Percentiles rank a stretch among this genome's conserved stretches.
Conservation (phyloP, 1,140 invertebrate species). For the Ptiloglossa arizonensis region DNA sequence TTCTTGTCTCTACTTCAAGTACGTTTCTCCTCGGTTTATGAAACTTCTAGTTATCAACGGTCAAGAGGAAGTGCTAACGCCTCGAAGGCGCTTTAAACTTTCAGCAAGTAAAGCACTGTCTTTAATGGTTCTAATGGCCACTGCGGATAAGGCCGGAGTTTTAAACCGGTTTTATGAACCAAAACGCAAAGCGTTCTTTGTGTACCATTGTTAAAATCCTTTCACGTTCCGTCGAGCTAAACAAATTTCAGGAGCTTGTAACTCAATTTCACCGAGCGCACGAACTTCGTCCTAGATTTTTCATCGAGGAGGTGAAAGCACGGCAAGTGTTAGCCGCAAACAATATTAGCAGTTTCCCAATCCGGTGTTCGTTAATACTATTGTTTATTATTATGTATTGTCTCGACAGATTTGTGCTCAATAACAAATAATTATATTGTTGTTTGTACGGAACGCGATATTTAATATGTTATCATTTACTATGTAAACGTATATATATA, state of each 20-base stretch:
- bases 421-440: no score
- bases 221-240: background rate
- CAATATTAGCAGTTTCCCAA: no score
- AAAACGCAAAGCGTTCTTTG: background rate
- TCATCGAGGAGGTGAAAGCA: no score
- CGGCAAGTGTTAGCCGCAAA: no score
- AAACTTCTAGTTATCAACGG: constrained; percentile 56
- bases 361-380: no score
- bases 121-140: constrained; percentile 43
- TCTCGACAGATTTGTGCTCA: no score
- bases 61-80: constrained; percentile 36
- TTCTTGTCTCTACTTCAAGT: constrained; percentile 27
- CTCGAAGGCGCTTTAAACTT: constrained; percentile 62
- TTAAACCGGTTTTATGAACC: constrained; percentile 11
- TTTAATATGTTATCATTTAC: no score
- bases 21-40: constrained; percentile 50
- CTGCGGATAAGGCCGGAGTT: constrained; percentile 4
- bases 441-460: no score
- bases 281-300: no score
- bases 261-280: background rate
- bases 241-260: background rate
- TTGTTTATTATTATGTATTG: no score
- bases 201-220: background rate
- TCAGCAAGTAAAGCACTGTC: constrained; percentile 36
- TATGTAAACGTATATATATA: no score